phyloP scores from a whole-genome alignment of 1,140 invertebrate genomes.

The Drosophila takahashii region DNA sequence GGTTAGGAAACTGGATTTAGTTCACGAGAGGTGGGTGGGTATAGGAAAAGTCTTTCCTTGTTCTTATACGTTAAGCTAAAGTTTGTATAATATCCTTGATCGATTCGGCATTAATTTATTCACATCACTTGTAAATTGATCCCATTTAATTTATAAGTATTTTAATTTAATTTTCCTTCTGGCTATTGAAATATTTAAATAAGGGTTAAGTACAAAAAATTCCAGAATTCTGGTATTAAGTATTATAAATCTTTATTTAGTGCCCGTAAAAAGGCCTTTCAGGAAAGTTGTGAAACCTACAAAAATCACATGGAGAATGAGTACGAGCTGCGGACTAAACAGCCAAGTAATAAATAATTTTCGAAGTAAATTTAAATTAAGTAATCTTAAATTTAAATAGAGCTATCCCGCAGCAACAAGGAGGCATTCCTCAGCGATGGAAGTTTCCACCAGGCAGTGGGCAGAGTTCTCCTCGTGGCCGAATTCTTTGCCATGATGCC shows the following conservation, averaged over 20 bases:
- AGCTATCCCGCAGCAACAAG: constrained; percentile 36
- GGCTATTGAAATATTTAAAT: too few relatives aligned
- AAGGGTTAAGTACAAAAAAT: too few relatives aligned
- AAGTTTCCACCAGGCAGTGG: constrained; percentile 77
- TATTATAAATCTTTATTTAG: constrained; percentile 8
- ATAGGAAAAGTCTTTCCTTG: too few relatives aligned
- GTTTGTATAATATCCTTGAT: too few relatives aligned
- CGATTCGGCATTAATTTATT: too few relatives aligned
- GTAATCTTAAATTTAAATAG: constrained; percentile 21
- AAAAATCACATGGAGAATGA: constrained; percentile 27
- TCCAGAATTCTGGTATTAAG: too few relatives aligned
- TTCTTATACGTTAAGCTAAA: too few relatives aligned
- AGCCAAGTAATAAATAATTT: constrained; percentile 6
- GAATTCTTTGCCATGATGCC: constrained; percentile 84
- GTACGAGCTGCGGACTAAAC: constrained; percentile 3
- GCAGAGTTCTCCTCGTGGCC: constrained; percentile 68
- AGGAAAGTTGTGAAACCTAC: constrained; percentile 50
- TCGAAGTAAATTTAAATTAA: background rate
- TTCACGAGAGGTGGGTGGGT: constrained; percentile 44
- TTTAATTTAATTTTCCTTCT: too few relatives aligned
- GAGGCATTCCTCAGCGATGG: constrained; percentile 69
- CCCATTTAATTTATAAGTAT: too few relatives aligned
- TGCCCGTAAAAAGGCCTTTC: constrained; percentile 39
- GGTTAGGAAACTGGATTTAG: constrained; percentile 54
- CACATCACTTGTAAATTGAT: too few relatives aligned